These are phyloP conservation scores for Drosophila lini DNA, from an alignment of 1,140 invertebrate genomes.

Conservation along the genomic window DNA sequence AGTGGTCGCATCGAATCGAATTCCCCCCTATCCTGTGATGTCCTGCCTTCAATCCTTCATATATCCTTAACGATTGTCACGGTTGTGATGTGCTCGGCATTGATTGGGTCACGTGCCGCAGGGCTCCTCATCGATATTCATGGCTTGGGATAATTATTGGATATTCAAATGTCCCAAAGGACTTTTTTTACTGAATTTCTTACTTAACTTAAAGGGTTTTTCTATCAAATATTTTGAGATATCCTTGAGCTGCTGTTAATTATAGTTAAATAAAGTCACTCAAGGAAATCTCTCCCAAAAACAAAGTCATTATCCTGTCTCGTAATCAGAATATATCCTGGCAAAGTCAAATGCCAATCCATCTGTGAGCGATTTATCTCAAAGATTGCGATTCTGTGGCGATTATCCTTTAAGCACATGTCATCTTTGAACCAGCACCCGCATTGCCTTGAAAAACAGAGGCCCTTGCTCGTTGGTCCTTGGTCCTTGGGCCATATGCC, in stretches of 20 bases:
- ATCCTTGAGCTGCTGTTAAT: background rate
- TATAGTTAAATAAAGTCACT: background rate
- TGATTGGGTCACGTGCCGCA: constrained; percentile 73
- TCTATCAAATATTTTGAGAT: background rate
- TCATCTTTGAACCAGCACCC: constrained; percentile 22
- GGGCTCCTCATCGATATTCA: constrained; percentile 28
- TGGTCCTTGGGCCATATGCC: constrained; percentile 48
- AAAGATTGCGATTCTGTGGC: constrained; percentile 37
- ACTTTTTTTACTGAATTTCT: background rate
- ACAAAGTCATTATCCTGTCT: constrained; percentile 25
- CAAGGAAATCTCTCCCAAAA: background rate
- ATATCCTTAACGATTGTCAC: constrained; percentile 54
- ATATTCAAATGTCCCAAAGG: constrained; percentile 19
- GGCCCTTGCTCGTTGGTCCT: constrained; percentile 18
- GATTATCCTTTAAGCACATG: constrained; percentile 59
- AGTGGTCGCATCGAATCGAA: constrained; percentile 39
- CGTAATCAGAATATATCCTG: background rate
- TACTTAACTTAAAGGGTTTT: background rate
- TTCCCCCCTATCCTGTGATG: background rate
- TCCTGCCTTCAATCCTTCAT: constrained; percentile 21
- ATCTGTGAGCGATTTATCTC: constrained; percentile 21
- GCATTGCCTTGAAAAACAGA: constrained; percentile 16
- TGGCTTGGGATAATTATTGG: constrained; percentile 11
- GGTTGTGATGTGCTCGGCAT: constrained; percentile 60
- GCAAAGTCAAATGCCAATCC: constrained; percentile 24